These are phyloP conservation scores for Seriola aureovittata DNA, from an alignment of 2,113 vertebrate genomes.

Conservation along the genomic window DNA sequence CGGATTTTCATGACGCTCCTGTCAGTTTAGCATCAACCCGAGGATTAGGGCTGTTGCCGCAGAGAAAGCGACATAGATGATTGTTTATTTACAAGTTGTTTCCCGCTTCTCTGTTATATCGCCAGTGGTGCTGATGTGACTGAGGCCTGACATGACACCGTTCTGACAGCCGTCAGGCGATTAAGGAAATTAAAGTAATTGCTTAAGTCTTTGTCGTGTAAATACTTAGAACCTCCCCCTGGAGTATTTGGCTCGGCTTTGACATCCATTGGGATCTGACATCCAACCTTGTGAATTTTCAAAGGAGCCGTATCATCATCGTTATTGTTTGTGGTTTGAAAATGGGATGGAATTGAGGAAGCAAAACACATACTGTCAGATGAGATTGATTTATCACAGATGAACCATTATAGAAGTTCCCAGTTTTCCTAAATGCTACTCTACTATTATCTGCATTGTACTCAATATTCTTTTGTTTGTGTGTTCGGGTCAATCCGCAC, in stretches of 20 bases:
- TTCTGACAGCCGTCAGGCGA: slow-evolving; percentile 71
- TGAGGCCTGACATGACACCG: slow-evolving; percentile 61
- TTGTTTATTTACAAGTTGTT: slow-evolving; percentile 76
- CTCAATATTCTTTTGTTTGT: background rate
- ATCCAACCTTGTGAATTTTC: slow-evolving; percentile 38
- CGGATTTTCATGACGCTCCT: slow-evolving; percentile 58
- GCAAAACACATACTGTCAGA: slow-evolving; percentile 31
- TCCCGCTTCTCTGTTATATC: slow-evolving; percentile 29
- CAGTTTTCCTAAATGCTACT: background rate
- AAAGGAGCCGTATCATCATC: slow-evolving; percentile 38
- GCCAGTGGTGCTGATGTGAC: slow-evolving; percentile 61
- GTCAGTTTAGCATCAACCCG: slow-evolving; percentile 73
- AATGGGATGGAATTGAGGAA: slow-evolving; percentile 23
- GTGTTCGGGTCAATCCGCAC: background rate
- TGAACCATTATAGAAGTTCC: slow-evolving; percentile 1
- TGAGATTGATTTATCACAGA: slow-evolving; percentile 18
- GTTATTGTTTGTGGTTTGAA: slow-evolving; percentile 42
- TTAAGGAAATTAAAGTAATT: slow-evolving; percentile 81
- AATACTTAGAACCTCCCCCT: slow-evolving; percentile 56
- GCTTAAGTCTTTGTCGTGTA: slow-evolving; percentile 70
- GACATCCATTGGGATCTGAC: slow-evolving; percentile 57
- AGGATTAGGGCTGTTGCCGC: slow-evolving; percentile 60
- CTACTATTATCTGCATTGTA: background rate
- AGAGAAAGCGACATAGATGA: slow-evolving; percentile 48
- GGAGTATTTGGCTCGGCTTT: slow-evolving; percentile 50